A percentile compares a stretch with the other conserved stretches of the same genome.
Evolutionary conservation across 1,140 invertebrate genomes (phyloP).

Genomic region (Micrasema minimum): DNA sequence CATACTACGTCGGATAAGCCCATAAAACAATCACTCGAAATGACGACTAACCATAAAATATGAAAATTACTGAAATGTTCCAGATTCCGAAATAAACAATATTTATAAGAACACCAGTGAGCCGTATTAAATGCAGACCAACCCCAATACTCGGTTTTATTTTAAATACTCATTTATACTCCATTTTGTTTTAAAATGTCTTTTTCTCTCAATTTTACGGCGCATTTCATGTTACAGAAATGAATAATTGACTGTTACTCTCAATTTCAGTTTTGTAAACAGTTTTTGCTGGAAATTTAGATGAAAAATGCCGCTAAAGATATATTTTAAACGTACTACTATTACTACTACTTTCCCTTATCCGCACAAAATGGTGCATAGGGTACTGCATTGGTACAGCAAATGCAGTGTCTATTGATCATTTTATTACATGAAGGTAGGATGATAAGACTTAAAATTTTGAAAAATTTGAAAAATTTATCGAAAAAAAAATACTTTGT

Average conservation of each 20-base stretch:
- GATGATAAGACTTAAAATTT: no score
- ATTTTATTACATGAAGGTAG: no score
- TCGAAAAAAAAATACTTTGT: no score
- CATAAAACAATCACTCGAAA: not conserved
- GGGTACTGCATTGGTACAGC: no score
- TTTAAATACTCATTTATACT: not conserved
- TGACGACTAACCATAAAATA: not conserved
- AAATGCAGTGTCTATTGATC: no score
- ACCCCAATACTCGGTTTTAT: not conserved
- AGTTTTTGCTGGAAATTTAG: not conserved
- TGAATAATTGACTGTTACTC: conserved; percentile 12
- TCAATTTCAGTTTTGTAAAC: not conserved
- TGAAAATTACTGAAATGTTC: conserved; percentile 1
- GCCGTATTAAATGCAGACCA: not conserved
- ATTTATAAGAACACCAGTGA: not conserved
- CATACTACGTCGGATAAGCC: not conserved
- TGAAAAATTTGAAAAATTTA: no score
- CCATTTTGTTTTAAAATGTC: not conserved
- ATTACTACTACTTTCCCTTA: no score
- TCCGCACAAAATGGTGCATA: no score
- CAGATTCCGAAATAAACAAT: conserved; percentile 12
- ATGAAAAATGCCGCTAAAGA: not conserved
- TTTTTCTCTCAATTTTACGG: conserved; percentile 23
- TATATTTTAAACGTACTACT: no score
- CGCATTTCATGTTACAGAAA: conserved; percentile 23